Percentiles rank a stretch among this genome's conserved stretches.
Evolutionary conservation across 1,140 invertebrate genomes (phyloP).

Genomic region (Popillia japonica): DNA sequence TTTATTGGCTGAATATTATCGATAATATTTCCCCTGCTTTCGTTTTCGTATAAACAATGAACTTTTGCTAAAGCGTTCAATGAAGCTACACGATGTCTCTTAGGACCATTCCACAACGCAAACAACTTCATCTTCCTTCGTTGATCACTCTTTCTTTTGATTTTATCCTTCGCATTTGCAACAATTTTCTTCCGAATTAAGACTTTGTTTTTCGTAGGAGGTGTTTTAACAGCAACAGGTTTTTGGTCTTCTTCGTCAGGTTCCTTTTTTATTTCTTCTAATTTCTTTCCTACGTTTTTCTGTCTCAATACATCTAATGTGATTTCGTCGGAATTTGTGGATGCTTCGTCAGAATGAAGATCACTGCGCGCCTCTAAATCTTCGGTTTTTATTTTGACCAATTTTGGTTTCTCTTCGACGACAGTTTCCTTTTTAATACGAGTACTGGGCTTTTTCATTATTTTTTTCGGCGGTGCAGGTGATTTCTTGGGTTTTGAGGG

Average conservation of each 20-base stretch:
- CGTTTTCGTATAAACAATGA: constrained; percentile 90
- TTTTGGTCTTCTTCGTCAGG: constrained; percentile 13
- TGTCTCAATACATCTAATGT: constrained; percentile 54
- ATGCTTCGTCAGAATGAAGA: constrained; percentile 42
- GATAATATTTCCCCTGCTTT: constrained; percentile 75
- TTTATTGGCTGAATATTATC: constrained; percentile 57
- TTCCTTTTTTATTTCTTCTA: neutral
- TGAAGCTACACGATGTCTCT: constrained; percentile 84
- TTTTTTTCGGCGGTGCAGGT: neutral
- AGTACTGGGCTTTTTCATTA: constrained; percentile 4
- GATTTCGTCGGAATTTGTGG: constrained; percentile 55
- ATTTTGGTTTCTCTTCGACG: constrained; percentile 38
- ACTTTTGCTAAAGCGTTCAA: constrained; percentile 91
- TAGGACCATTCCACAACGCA: constrained; percentile 73
- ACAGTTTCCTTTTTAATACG: constrained; percentile 42
- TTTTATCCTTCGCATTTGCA: constrained; percentile 23
- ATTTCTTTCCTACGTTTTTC: constrained; percentile 42
- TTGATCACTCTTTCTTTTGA: constrained; percentile 39
- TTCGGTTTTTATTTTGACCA: constrained; percentile 10
- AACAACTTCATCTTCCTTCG: constrained; percentile 63
- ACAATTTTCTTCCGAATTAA: neutral
- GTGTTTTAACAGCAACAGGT: constrained; percentile 38
- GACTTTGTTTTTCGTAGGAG: constrained; percentile 42
- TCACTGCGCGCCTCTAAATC: constrained; percentile 14
- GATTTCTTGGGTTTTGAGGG: neutral